These are phyloP conservation scores for Scaptomyza flava DNA, from an alignment of 2,888 invertebrate species.

Conservation along the genomic window DNA sequence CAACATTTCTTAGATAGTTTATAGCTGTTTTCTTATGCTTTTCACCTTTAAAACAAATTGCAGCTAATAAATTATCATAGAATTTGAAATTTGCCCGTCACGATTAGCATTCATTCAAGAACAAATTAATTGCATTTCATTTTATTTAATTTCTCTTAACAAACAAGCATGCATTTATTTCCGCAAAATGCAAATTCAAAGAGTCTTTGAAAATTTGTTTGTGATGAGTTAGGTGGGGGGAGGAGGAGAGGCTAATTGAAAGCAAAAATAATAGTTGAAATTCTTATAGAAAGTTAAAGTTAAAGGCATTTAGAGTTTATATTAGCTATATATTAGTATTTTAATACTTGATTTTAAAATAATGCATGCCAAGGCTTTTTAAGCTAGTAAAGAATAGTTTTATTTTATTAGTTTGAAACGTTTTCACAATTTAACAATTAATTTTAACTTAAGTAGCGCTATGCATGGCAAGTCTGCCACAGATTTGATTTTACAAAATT, in stretches of 20 bases:
- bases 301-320: too few relatives aligned
- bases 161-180: constrained; percentile 45
- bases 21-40: neutral
- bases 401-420: too few relatives aligned
- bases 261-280: constrained; percentile 6
- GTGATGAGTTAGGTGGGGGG: too few relatives aligned
- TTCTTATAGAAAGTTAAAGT: neutral
- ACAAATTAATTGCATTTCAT: constrained; percentile 51
- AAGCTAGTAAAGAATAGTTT: too few relatives aligned
- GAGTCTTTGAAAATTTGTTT: neutral
- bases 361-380: too few relatives aligned
- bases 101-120: constrained; percentile 66
- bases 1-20: too few relatives aligned
- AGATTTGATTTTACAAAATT: neutral
- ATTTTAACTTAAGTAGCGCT: too few relatives aligned
- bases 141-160: constrained; percentile 30
- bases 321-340: too few relatives aligned
- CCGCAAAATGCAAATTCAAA: constrained; percentile 41
- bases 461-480: too few relatives aligned
- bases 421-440: too few relatives aligned
- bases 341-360: too few relatives aligned
- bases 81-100: constrained; percentile 42
- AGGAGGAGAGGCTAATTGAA: constrained; percentile 7
- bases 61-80: constrained; percentile 59
- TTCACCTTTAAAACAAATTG: constrained; percentile 52